phyloP scores from a whole-genome alignment of 2,888 invertebrate genomes.

The Drosophila imparisetae region DNA sequence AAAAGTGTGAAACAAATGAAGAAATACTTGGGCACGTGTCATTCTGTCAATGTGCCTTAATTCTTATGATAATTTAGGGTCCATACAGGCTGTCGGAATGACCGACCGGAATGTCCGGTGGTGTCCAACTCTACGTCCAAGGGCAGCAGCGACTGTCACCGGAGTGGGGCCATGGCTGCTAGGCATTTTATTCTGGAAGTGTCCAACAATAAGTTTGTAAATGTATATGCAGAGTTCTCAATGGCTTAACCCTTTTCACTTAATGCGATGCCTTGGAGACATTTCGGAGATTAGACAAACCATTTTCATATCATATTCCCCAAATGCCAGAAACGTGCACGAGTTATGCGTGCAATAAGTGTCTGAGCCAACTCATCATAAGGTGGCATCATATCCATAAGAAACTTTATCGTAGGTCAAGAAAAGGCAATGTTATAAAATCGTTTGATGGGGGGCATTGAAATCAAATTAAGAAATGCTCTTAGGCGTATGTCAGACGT shows the following conservation, averaged over 20 bases:
- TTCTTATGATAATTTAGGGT: slow-evolving; percentile 55
- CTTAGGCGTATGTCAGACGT: slow-evolving; percentile 2
- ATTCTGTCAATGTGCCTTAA: slow-evolving; percentile 66
- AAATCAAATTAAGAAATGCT: slow-evolving; percentile 30
- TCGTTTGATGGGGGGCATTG: slow-evolving; percentile 18
- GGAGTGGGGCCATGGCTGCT: slow-evolving; percentile 1
- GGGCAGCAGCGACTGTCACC: slow-evolving; percentile 23
- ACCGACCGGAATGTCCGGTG: slow-evolving; percentile 5
- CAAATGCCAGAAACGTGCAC: slow-evolving; percentile 34
- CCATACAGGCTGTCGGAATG: slow-evolving; percentile 1
- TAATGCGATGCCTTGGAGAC: slow-evolving; percentile 33
- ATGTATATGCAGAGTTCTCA: slow-evolving; percentile 18
- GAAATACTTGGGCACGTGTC: slow-evolving; percentile 51
- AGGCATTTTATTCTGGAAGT: slow-evolving; percentile 32
- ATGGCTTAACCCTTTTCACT: slow-evolving; percentile 64
- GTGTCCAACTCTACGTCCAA: slow-evolving; percentile 25
- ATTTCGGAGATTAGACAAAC: slow-evolving; percentile 37
- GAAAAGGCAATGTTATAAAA: slow-evolving; percentile 8
- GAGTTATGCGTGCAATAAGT: slow-evolving; percentile 33
- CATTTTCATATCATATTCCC: slow-evolving; percentile 61
- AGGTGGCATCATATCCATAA: slow-evolving; percentile 19
- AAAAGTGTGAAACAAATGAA: slow-evolving; percentile 23
- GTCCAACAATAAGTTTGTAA: slow-evolving; percentile 42
- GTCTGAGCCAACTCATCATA: slow-evolving; percentile 10
- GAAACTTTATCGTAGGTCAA: slow-evolving; percentile 46